A percentile compares a stretch with the other conserved stretches of the same genome.
These are phyloP conservation scores for Sebastes trivittatus DNA, from an alignment of 2,797 vertebrate species.

Conservation along the genomic window DNA sequence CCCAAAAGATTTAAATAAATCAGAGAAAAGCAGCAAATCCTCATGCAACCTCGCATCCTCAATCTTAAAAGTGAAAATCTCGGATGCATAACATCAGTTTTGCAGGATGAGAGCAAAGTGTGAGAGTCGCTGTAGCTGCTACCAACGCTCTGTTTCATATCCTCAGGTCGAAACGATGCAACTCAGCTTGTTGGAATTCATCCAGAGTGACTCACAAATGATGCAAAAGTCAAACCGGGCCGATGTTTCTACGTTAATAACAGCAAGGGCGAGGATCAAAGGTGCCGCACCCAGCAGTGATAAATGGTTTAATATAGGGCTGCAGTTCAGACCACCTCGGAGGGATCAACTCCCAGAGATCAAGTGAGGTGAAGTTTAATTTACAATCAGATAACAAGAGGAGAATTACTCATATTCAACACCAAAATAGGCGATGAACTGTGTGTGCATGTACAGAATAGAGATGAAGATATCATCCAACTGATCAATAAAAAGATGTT, in stretches of 20 bases:
- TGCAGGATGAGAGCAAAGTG: not conserved
- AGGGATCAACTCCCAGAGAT: not conserved
- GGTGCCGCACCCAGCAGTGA: not conserved
- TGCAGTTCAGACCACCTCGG: not conserved
- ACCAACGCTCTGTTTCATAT: not conserved
- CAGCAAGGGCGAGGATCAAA: not conserved
- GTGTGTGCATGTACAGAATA: not conserved
- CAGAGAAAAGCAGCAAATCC: not conserved
- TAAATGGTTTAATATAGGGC: not conserved
- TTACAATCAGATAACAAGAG: not conserved
- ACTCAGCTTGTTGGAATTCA: not conserved
- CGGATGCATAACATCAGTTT: slow-evolving; percentile 2
- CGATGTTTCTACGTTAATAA: not conserved
- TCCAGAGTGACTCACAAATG: slow-evolving; percentile 2
- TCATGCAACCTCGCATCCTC: not conserved
- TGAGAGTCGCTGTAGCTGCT: not conserved
- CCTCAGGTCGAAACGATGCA: not conserved
- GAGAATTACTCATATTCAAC: not conserved
- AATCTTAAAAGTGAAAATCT: not conserved
- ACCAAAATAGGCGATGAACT: not conserved
- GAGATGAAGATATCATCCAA: not conserved
- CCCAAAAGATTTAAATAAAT: not conserved
- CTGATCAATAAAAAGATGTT: not conserved
- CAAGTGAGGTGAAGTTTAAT: not conserved
- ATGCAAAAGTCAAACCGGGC: not conserved